Conservation (phyloP, 2,797 vertebrate genomes). For the Nyctalus aviator region DNA sequence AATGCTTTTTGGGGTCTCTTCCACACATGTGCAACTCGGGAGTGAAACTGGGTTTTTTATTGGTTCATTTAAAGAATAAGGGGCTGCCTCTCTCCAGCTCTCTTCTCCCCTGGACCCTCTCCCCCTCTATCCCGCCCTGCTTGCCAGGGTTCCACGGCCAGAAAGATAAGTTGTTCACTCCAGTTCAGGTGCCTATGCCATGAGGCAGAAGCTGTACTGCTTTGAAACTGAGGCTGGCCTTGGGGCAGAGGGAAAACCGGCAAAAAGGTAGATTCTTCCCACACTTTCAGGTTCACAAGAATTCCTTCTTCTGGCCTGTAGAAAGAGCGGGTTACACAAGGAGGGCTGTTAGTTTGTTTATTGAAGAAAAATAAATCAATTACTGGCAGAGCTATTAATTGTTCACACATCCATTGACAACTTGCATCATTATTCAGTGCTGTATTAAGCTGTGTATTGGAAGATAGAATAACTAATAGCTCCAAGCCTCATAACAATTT, state of each 20-base stretch:
- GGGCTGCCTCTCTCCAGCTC: neutral
- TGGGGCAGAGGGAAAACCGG: neutral
- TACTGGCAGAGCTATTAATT: neutral
- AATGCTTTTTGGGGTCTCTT: neutral
- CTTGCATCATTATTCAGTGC: neutral
- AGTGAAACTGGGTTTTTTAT: neutral
- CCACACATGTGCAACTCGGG: neutral
- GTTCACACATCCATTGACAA: neutral
- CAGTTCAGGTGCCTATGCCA: neutral
- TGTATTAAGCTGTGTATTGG: slow-evolving; percentile 95
- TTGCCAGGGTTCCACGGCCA: neutral
- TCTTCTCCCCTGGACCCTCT: too few relatives aligned
- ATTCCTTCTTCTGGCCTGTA: neutral
- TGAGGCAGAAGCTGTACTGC: neutral
- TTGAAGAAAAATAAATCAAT: neutral
- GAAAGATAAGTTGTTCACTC: neutral
- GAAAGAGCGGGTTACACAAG: neutral
- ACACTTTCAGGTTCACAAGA: too few relatives aligned
- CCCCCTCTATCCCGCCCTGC: neutral
- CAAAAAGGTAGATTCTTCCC: neutral
- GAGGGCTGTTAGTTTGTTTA: neutral
- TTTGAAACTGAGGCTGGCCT: neutral
- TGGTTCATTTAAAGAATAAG: neutral
- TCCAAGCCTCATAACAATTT: slow-evolving; percentile 93
- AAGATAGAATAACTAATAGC: slow-evolving; percentile 97